Percentiles rank a stretch among this genome's conserved stretches.
phyloP scores from a whole-genome alignment of 2,888 invertebrate genomes.

The Auanema freiburgensis region DNA sequence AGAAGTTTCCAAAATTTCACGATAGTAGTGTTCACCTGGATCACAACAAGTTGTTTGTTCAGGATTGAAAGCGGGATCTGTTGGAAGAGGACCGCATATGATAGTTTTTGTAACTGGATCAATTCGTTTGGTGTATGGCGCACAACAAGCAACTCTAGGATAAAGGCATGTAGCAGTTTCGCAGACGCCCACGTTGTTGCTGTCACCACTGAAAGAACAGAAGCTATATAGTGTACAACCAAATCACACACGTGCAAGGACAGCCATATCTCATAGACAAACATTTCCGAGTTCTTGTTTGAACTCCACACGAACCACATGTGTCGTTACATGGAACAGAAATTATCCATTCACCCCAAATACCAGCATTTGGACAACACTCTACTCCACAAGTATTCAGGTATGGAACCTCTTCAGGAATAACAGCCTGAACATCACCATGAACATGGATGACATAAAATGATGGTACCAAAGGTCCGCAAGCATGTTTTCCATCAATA shows the following conservation, averaged over 20 bases:
- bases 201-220: slow-evolving; percentile 31
- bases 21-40: no score
- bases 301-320: slow-evolving; percentile 47
- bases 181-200: slow-evolving; percentile 16
- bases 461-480: slow-evolving; percentile 6
- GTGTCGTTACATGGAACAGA: slow-evolving; percentile 38
- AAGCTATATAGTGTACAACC: no score
- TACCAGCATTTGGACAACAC: slow-evolving; percentile 32
- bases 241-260: slow-evolving; percentile 36
- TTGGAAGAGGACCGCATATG: slow-evolving; percentile 32
- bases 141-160: slow-evolving; percentile 41
- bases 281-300: slow-evolving; percentile 32
- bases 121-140: slow-evolving; percentile 23
- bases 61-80: slow-evolving; percentile 20
- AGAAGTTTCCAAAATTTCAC: no score
- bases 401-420: slow-evolving; percentile 3
- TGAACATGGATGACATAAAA: not conserved
- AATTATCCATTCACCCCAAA: slow-evolving; percentile 47
- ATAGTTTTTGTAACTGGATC: slow-evolving; percentile 10
- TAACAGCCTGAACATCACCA: no score
- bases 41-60: slow-evolving; percentile 40
- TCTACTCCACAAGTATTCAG: slow-evolving; percentile 29
- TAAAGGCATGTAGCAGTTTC: slow-evolving; percentile 31
- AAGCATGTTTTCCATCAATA: slow-evolving; percentile 13
- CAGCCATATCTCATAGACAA: slow-evolving; percentile 43